Evolutionary conservation across 2,888 invertebrate genomes (phyloP).

Genomic region (Phragmatobia fuliginosa): DNA sequence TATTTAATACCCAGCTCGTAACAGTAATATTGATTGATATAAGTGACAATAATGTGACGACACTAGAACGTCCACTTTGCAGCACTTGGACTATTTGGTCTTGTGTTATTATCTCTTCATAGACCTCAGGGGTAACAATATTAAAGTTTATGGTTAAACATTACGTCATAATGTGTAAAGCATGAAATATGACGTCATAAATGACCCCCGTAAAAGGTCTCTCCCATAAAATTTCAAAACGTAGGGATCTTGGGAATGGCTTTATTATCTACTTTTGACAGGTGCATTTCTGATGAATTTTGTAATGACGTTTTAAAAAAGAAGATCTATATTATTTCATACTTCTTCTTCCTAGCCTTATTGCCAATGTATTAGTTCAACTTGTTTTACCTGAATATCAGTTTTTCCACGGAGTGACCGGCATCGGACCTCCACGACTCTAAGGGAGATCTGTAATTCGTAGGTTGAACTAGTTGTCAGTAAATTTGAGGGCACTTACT

Average conservation of each 20-base stretch:
- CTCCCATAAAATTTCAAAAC: conserved; percentile 14
- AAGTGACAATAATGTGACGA: not conserved
- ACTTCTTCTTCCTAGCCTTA: no score
- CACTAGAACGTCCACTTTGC: not conserved
- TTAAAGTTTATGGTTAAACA: conserved; percentile 12
- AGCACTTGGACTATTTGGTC: not conserved
- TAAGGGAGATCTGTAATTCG: no score
- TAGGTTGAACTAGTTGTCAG: no score
- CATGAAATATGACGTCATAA: conserved; percentile 20
- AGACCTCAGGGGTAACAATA: conserved; percentile 6
- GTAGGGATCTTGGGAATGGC: conserved; percentile 11
- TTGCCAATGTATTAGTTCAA: no score
- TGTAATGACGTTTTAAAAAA: not conserved
- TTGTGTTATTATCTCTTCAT: conserved; percentile 14
- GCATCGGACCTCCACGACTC: no score
- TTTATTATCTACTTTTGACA: conserved; percentile 3
- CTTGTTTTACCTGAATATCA: no score
- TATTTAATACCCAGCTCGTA: no score
- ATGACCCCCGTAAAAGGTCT: conserved; percentile 25
- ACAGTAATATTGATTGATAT: not conserved
- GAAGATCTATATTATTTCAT: no score
- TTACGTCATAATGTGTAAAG: conserved; percentile 13
- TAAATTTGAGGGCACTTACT: no score
- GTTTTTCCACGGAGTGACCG: no score
- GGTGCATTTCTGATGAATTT: not conserved